phyloP scores from a whole-genome alignment of 2,113 vertebrate genomes.

The Rhodinocichla rosea region DNA sequence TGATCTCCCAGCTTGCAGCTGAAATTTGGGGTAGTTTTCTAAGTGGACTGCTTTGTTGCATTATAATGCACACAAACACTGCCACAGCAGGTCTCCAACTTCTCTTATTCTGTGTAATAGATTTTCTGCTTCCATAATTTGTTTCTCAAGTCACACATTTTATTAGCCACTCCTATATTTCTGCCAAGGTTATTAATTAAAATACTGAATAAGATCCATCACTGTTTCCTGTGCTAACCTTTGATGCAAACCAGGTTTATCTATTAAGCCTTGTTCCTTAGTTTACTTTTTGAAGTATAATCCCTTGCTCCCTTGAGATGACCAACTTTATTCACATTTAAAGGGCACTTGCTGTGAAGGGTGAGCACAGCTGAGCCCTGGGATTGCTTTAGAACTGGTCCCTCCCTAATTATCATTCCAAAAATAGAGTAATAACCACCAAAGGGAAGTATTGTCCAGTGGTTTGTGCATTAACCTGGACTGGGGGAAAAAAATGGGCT shows the following conservation, averaged over 20 bases:
- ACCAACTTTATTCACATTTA: background rate
- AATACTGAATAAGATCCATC: background rate
- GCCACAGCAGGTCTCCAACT: background rate
- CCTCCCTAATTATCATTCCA: background rate
- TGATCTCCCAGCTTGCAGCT: background rate
- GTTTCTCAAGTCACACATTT: background rate
- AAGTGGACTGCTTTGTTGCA: background rate
- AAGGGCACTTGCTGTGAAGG: background rate
- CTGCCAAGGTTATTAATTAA: slow-evolving; percentile 8
- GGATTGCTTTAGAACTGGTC: background rate
- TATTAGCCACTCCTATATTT: slow-evolving; percentile 1
- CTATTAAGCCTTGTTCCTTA: background rate
- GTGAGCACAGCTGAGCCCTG: background rate
- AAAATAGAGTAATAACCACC: slow-evolving; percentile 12
- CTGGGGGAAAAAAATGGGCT: background rate
- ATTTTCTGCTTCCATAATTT: background rate
- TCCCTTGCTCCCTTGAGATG: background rate
- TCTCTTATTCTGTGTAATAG: background rate
- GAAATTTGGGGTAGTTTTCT: background rate
- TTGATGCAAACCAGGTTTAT: background rate
- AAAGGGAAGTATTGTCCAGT: background rate
- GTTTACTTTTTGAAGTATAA: background rate
- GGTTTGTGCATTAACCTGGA: background rate
- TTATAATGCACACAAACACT: background rate
- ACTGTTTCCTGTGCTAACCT: background rate